Base-by-base conservation (phyloP, 2,797 vertebrate species). In the Spondyliosoma cantharus region DNA sequence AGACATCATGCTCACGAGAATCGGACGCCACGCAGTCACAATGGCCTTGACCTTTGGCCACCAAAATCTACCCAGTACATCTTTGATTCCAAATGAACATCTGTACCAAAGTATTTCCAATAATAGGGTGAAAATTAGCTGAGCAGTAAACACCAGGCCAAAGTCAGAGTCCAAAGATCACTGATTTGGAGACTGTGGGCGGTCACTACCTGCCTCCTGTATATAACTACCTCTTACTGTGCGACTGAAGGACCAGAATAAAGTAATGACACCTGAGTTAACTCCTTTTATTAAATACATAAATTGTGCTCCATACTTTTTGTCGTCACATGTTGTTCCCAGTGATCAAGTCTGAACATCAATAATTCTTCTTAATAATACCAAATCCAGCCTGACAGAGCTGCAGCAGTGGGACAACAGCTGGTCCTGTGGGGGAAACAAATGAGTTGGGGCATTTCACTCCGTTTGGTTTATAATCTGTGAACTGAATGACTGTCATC, bases 101-200 rank as follows among this genome's bases (percentile, higher is more conserved):
- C 32, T 9, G 32, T 37, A 37, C 37, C 37, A 37, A 37, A 37
- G 32, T 37, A 45, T 78, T 84, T 78, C 64, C 3, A 73, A 52
- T 37, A 57, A 63, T 58, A 50, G 27, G 11, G 5, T 45, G 46
- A 59, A 57, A 65, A 24, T 14, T 59, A 4, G 56, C 53, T 3
- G 15, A 53, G 29, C 24, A 50, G 15, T n/a, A 25, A 68, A 50
- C 1, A 1, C 17, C 19, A 58, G 2, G 37, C 7, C 32, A 52
- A 66, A 14, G 19, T 4, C 7, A 5, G 42, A 74, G 43, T 49
- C 70, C n/a, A 58, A 11, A 61, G 45, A 63, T 62, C 3, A 53
- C 11, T 48, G 22, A 52, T 61, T 20, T 43, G 16, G 8, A 57
- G 43, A 46, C 6, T 64, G 43, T 27, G 45, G 20, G 15, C 7